Base-by-base conservation (phyloP, 1,140 invertebrate genomes). In the Atta cephalotes region DNA sequence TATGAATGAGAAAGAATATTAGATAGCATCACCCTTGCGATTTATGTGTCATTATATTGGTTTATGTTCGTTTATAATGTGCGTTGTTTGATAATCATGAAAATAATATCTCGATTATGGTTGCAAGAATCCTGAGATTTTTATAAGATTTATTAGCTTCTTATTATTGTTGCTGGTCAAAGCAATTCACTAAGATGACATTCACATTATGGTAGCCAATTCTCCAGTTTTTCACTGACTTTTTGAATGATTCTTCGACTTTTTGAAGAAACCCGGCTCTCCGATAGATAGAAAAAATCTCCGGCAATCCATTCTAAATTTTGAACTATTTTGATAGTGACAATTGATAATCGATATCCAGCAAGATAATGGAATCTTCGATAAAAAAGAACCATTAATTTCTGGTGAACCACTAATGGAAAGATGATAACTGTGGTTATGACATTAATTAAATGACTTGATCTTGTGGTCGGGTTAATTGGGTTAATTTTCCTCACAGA, bases 381-480 rank as follows among this genome's bases (percentile, higher is more conserved):
- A 9, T 45, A 45, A 12, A 45, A 45, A 45, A 45, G 0, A 2
- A 10, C 2, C 9, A 10, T 45, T 45, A 10, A 45, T 45, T 45
- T 45, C 9, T 0, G 35, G 0, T 39, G 6, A 39, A 39, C 35
- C 2, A 45, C 39, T 45, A 45, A 45, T 45, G 9, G 39, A 45
- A 45, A 45, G 39, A 39, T 39, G 35, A 39, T 9, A 39, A 9
- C 35, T 39, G 39, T 10, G 39, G 9, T 45, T 45, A 45, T 45
- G 39, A 51, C 25, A 39, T 78, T 77, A 39, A 56, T 51, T 63
- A 65, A 78, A 25, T 49, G 28, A 66, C 18, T 66, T 21, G 62
- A 79, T 53, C 25, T 49, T 62, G 18, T 53, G 39, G 39, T 51
- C 21, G 12, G 25, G 25, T 79, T 45, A n/a, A 53, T 28, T 68